A percentile compares a stretch with the other conserved stretches of the same genome.
These are phyloP conservation scores for Onychomys arenicola DNA, from an alignment of 2,797 vertebrate species.

Conservation along the genomic window DNA sequence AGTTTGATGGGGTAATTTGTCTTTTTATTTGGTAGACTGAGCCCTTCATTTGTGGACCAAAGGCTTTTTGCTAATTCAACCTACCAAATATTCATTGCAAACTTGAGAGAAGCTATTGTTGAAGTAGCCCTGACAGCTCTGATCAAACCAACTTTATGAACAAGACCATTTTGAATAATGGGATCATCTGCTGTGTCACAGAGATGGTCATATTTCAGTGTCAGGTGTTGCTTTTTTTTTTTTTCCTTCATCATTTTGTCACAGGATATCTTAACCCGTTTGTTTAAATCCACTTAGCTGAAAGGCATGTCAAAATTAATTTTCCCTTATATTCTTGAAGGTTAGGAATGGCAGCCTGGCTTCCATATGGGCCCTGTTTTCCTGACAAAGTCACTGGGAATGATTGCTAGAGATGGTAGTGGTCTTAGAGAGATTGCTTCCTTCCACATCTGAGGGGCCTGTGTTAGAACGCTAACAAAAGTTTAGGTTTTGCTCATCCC, in stretches of 20 bases:
- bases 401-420: not conserved
- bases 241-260: not conserved
- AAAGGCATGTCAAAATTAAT: not conserved
- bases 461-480: not conserved
- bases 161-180: not conserved
- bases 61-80: conserved; percentile 20
- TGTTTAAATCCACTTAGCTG: not conserved
- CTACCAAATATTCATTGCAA: not conserved
- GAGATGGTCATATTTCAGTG: not conserved
- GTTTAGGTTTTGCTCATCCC: not conserved
- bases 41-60: not conserved
- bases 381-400: not conserved
- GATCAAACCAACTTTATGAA: not conserved
- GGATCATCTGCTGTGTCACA: not conserved
- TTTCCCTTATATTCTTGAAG: not conserved
- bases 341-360: not conserved
- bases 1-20: not conserved
- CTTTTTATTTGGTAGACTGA: not conserved
- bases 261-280: not conserved
- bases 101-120: not conserved
- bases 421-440: not conserved
- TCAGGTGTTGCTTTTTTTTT: not conserved
- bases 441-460: not conserved
- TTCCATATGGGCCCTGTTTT: not conserved
- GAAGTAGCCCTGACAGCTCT: not conserved